Conservation (phyloP, 1,140 invertebrate genomes). For the Lordiphosa clarofinis region DNA sequence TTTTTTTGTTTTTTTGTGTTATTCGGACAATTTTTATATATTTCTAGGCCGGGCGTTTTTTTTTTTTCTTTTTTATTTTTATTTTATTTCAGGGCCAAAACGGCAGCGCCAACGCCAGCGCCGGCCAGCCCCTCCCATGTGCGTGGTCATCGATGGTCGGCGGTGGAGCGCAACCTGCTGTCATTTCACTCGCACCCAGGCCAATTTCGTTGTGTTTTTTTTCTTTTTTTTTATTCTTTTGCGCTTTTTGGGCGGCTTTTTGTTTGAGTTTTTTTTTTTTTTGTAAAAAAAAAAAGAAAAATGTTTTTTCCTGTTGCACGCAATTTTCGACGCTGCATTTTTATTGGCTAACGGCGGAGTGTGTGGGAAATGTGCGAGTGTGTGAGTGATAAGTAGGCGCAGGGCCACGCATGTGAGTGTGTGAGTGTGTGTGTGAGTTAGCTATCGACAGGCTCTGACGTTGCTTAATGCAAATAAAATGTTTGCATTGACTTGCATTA, state of each 20-base stretch:
- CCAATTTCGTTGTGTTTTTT: slow-evolving; percentile 22
- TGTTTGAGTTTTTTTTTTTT: slow-evolving; percentile 61
- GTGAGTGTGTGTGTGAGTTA: slow-evolving; percentile 33
- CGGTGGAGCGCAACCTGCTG: slow-evolving; percentile 50
- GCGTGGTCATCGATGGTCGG: slow-evolving; percentile 9
- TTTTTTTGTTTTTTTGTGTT: slow-evolving; percentile 29
- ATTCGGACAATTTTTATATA: slow-evolving; percentile 68
- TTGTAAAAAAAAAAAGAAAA: slow-evolving; percentile 11
- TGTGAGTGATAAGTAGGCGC: slow-evolving; percentile 67
- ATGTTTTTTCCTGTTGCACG: slow-evolving; percentile 59
- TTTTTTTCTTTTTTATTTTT: slow-evolving; percentile 18
- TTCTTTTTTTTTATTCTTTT: slow-evolving; percentile 37
- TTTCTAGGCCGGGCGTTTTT: slow-evolving; percentile 32
- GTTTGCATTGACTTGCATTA: slow-evolving; percentile 79
- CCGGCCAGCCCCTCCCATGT: slow-evolving; percentile 34
- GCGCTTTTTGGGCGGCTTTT: slow-evolving; percentile 51
- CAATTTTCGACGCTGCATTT: slow-evolving; percentile 75
- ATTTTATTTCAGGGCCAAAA: slow-evolving; percentile 47
- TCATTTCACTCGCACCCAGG: slow-evolving; percentile 76
- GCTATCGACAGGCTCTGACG: slow-evolving; percentile 43
- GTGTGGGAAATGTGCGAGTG: slow-evolving; percentile 15
- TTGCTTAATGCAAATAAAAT: slow-evolving; percentile 78
- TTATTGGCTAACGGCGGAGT: slow-evolving; percentile 67
- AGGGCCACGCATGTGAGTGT: slow-evolving; percentile 26
- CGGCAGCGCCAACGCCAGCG: background rate